A percentile compares a stretch with the other conserved stretches of the same genome.
phyloP scores from a whole-genome alignment of 2,797 vertebrate genomes.

The Parauchenoglanis ngamensis region DNA sequence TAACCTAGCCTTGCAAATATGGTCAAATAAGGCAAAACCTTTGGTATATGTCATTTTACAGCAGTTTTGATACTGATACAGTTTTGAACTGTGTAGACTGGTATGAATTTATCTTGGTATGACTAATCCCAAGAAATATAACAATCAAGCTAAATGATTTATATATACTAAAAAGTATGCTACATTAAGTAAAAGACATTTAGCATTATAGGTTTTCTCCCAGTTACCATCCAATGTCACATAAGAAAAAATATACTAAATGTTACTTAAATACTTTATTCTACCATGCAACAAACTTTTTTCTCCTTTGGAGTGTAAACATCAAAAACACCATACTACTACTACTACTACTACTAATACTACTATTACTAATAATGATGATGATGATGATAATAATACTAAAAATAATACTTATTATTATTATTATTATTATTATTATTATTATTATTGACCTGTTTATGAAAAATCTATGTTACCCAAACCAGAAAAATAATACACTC shows the following conservation, averaged over 20 bases:
- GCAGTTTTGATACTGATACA: background rate
- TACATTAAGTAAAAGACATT: background rate
- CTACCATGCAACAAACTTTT: background rate
- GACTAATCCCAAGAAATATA: background rate
- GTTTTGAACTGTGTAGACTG: background rate
- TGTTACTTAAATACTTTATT: background rate
- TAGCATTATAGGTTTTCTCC: background rate
- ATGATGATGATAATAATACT: background rate
- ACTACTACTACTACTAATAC: too few relatives aligned
- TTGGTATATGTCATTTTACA: background rate
- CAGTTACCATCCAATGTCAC: background rate
- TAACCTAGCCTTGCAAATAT: background rate
- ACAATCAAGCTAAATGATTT: background rate
- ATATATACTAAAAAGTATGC: background rate
- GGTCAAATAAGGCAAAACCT: background rate
- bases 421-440: background rate
- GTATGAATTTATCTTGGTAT: background rate
- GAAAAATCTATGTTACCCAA: background rate
- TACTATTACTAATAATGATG: background rate
- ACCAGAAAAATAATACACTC: background rate
- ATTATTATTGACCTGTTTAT: background rate
- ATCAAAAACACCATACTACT: too few relatives aligned
- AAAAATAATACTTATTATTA: background rate
- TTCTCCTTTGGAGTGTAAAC: too few relatives aligned
- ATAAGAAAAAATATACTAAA: background rate